Base-by-base conservation (phyloP, 2,113 vertebrate genomes). In the Puffinus mauretanicus region DNA sequence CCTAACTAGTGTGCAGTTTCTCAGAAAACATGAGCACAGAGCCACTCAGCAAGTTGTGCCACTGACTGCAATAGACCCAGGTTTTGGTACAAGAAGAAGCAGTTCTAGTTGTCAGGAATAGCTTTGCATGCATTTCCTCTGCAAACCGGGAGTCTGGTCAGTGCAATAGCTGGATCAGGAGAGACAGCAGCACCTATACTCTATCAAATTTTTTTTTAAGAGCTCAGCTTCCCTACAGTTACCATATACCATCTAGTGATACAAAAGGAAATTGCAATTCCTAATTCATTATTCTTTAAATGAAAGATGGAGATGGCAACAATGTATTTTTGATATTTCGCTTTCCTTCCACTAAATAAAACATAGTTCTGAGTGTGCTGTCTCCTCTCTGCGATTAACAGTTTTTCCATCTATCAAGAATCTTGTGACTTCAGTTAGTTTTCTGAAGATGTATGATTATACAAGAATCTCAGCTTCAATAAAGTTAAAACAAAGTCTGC, bases 211-310 rank as follows among this genome's bases (percentile, higher is more conserved):
- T 4, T 20, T 36, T 58, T 49, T 49, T 2, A 67, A 61, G 69
- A 51, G 6, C 13, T 72, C 34, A 82, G 62, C 46, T 82, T 91
- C 91, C 58, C n/a, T 42, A 61, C 77, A 95, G 95, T 84, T 91
- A 79, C 73, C 81, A 82, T 42, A 92, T 87, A 95, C 95, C 96
- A 96, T 70, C 91, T 96, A 96, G 95, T 87, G 95, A 94, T 82
- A 76, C 40, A 82, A 92, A 78, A 76, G 49, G 86, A 95, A 94
- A 97, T 36, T 96, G 93, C 96, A 96, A n/a, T 82, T 79, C 36
- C 52, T 65, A 54, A 29, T 42, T 88, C 46, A n/a, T 47, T 64
- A 25, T 25, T 76, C 52, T 72, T 84, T 46, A 36, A 64, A 75
- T 36, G 46, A 69, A 84, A 90, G 30, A 54, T 1, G 6, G 76